phyloP scores from a whole-genome alignment of 2,888 invertebrate genomes.

The Orgyia antiqua region DNA sequence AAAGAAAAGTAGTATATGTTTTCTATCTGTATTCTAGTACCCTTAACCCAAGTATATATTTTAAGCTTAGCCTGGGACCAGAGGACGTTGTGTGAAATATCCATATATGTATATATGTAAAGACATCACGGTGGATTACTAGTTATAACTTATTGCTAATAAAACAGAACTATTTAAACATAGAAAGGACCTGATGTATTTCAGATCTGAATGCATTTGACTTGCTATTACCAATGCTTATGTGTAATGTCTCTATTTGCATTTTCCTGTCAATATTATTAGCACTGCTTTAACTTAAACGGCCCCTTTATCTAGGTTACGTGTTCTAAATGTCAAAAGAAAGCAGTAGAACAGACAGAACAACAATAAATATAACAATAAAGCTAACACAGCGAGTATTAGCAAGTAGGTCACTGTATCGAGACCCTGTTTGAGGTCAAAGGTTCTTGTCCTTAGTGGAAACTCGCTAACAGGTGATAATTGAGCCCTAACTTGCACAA shows the following conservation, averaged over 20 bases:
- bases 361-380: slow-evolving; percentile 16
- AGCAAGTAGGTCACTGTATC: slow-evolving; percentile 47
- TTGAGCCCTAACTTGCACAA: slow-evolving; percentile 51
- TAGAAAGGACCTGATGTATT: too few species aligned
- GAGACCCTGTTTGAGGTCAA: slow-evolving; percentile 44
- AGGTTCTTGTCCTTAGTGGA: slow-evolving; percentile 47
- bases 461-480: slow-evolving; percentile 56
- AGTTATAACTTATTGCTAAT: too few species aligned
- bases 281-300: slow-evolving; percentile 8
- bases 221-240: too few species aligned
- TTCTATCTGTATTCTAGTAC: too few species aligned
- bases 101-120: too few species aligned
- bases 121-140: too few species aligned
- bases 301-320: slow-evolving; percentile 15
- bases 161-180: too few species aligned
- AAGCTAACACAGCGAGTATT: slow-evolving; percentile 10
- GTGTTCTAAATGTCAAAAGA: slow-evolving; percentile 23
- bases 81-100: too few species aligned
- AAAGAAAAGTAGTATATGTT: too few species aligned
- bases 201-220: too few species aligned
- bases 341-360: slow-evolving; percentile 14
- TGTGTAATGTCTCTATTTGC: background rate
- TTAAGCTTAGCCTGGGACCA: too few species aligned
- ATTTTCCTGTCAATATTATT: slow-evolving; percentile 8
- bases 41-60: too few species aligned